Evolutionary conservation across 2,888 invertebrate genomes (phyloP).

Genomic region (Diabrotica balteata): DNA sequence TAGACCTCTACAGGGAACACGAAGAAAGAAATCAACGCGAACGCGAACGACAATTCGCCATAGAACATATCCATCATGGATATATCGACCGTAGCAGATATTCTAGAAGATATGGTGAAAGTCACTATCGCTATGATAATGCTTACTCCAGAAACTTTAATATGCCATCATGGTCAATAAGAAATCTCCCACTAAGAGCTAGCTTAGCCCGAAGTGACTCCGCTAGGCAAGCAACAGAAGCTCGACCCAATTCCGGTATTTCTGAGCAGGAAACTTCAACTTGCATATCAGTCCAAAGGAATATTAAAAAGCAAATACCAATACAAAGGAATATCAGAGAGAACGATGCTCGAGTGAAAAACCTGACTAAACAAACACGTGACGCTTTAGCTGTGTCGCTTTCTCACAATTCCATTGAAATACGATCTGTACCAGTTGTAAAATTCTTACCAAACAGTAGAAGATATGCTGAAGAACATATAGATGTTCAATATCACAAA

Average conservation of each 20-base stretch:
- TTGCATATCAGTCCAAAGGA: too few species aligned
- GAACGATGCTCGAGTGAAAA: neutral
- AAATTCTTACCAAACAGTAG: slow-evolving; percentile 3
- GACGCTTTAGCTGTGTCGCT: neutral
- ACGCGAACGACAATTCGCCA: neutral
- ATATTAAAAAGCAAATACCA: neutral
- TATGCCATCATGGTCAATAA: neutral
- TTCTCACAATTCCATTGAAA: slow-evolving; percentile 4
- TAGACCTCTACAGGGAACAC: neutral
- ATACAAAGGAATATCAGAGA: neutral
- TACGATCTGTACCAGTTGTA: slow-evolving; percentile 6
- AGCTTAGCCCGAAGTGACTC: slow-evolving; percentile 35
- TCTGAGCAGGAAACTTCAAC: too few species aligned
- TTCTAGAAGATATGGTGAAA: neutral
- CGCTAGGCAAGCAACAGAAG: slow-evolving; percentile 28
- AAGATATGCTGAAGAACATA: slow-evolving; percentile 1
- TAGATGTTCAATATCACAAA: neutral
- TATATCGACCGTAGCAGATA: neutral
- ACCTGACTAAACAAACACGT: neutral
- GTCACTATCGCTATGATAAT: neutral
- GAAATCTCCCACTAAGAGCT: slow-evolving; percentile 3
- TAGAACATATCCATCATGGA: neutral
- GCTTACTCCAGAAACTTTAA: neutral
- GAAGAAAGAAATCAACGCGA: neutral
- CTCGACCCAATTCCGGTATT: slow-evolving; percentile 12